phyloP scores from a whole-genome alignment of 1,140 invertebrate species.

The Drosophila littoralis region DNA sequence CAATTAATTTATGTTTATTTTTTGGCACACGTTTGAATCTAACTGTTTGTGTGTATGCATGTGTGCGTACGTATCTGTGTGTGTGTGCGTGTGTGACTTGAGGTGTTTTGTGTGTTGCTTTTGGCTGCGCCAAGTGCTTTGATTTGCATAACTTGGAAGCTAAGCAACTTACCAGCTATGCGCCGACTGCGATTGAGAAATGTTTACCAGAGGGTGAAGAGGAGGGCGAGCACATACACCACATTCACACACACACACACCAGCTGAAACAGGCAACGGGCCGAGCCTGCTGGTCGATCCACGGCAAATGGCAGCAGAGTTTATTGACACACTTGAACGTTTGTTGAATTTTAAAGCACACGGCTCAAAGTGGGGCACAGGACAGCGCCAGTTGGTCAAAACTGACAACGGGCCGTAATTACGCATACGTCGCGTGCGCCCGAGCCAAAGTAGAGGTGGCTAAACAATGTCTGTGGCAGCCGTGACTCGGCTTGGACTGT shows the following conservation, averaged over 20 bases:
- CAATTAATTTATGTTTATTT: constrained; percentile 71
- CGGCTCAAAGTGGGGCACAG: constrained; percentile 45
- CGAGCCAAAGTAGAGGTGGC: neutral
- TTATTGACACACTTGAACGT: constrained; percentile 68
- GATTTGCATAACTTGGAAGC: constrained; percentile 44
- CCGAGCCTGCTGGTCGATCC: constrained; percentile 13
- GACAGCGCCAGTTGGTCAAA: constrained; percentile 36
- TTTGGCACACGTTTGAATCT: constrained; percentile 65
- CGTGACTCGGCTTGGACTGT: constrained; percentile 53
- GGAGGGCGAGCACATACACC: neutral
- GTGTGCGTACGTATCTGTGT: constrained; percentile 10
- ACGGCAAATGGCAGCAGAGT: constrained; percentile 55
- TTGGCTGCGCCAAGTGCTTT: constrained; percentile 28
- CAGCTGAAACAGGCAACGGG: constrained; percentile 1
- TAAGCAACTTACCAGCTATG: constrained; percentile 35
- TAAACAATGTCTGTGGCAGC: constrained; percentile 15
- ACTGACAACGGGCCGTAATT: constrained; percentile 52
- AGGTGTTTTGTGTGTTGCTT: constrained; percentile 17
- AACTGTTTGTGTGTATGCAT: constrained; percentile 31
- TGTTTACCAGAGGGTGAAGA: neutral
- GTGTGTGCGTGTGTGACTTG: constrained; percentile 26
- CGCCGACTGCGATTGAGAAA: constrained; percentile 19
- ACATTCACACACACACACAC: neutral
- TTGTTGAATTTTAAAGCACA: constrained; percentile 58
- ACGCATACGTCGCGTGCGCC: constrained; percentile 68